Base-by-base conservation (phyloP, 92 coral and sea anemone species). In the Phenganax marumi region DNA sequence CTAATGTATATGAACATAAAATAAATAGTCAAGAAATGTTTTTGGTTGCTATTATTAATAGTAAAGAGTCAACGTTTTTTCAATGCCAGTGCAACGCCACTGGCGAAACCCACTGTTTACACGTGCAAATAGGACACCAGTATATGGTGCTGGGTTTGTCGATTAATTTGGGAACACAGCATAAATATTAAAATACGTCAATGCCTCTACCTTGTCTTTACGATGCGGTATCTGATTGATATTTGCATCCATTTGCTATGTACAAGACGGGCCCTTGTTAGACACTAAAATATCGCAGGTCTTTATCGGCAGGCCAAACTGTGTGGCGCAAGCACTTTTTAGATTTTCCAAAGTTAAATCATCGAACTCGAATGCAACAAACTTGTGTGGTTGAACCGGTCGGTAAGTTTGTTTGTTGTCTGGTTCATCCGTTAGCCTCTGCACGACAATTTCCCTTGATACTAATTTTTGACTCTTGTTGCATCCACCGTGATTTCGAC, bases 271-370 rank as follows among this genome's bases (percentile, higher is more conserved):
- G 33, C 91, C 91, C 69, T 85, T 85, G 88, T 88, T 88, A 16
- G 91, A 80, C 52, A 88, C 91, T 61, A 88, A 77, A 52, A 88
- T 62, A 65, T 88, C 84, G 82, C 91, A 85, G 71, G 84, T 65
- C 72, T 64, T 58, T 53, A 70, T 85, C 53, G 77, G 85, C 57
- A 75, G 48, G 60, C 84, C 80, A 84, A 87, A 87, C 65, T 85
- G 88, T 46, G 84, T 86, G 25, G 88, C 86, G 60, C 86, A 88
- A 50, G 88, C 85, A 50, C 43, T 80, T 80, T 84, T 88, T 58
- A 88, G 82, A 68, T 85, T 88, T 63, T 68, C 64, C 60, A 85
- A 80, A 10, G 85, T 88, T 66, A 84, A 57, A 49, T 88, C 90
- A 65, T 84, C 85, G 26, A 51, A 50, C 39, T 66, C 58, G 71